A percentile compares a stretch with the other conserved stretches of the same genome.
Conservation (phyloP, 2,888 invertebrate species). For the Drosophila ezoana region DNA sequence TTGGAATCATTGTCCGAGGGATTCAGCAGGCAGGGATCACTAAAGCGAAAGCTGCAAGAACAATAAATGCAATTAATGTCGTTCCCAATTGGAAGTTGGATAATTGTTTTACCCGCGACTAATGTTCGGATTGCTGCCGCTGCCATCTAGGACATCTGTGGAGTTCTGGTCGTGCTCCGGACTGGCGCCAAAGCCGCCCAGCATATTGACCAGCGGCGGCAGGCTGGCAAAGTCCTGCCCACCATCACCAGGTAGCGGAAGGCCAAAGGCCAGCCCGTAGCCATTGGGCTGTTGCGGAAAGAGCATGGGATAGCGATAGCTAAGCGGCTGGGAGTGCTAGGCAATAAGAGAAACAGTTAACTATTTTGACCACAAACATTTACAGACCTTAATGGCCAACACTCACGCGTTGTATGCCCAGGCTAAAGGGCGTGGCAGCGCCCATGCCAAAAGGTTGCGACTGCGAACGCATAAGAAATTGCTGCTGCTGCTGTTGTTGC, state of each 20-base stretch:
- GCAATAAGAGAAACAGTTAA: slow-evolving; percentile 42
- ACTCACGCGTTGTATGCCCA: slow-evolving; percentile 84
- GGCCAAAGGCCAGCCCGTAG: slow-evolving; percentile 56
- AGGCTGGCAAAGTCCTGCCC: slow-evolving; percentile 88
- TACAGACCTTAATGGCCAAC: slow-evolving; percentile 41
- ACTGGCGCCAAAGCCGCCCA: slow-evolving; percentile 66
- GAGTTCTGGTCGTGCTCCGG: slow-evolving; percentile 83
- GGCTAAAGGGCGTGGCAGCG: slow-evolving; percentile 78
- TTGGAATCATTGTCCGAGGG: slow-evolving; percentile 85
- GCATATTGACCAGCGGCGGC: slow-evolving; percentile 88
- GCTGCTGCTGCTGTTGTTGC: slow-evolving; percentile 68
- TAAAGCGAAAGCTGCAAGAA: slow-evolving; percentile 82
- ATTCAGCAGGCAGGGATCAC: slow-evolving; percentile 84
- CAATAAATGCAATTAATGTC: neutral
- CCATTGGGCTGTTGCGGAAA: slow-evolving; percentile 68
- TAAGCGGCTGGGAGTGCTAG: slow-evolving; percentile 75
- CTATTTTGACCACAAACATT: slow-evolving; percentile 14
- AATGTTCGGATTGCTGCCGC: slow-evolving; percentile 83
- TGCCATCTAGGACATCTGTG: slow-evolving; percentile 83
- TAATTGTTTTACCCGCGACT: slow-evolving; percentile 75
- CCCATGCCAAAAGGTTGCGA: slow-evolving; percentile 65
- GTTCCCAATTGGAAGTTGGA: neutral
- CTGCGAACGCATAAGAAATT: slow-evolving; percentile 72
- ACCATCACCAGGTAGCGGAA: slow-evolving; percentile 77
- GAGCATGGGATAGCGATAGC: slow-evolving; percentile 81